Base-by-base conservation (phyloP, 2,888 invertebrate species). In the Kuschelorhynchus macadamiae region DNA sequence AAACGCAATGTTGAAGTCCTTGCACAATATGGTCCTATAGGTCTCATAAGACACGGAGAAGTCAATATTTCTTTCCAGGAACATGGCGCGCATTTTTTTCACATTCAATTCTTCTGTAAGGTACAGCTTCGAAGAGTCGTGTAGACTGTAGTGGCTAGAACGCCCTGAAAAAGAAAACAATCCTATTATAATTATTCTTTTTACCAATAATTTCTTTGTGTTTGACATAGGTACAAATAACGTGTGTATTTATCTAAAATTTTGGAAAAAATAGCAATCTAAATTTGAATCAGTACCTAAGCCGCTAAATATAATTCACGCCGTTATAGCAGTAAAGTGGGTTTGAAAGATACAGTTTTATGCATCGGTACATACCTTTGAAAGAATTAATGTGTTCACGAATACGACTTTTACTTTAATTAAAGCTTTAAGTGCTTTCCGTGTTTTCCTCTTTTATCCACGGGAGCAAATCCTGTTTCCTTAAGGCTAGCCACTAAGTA, bases 1-100 rank as follows among this genome's bases (percentile, higher is more conserved):
- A 49, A 72, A 72, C 12, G 55, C 52, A 14, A 70, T 61, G 47
- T 65, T 72, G 44, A 72, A 70, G 14, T 72, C 47, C 18, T 36
- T 67, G 14, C 47, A 52, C 49, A 67, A 71, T 42, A 52, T 64
- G 12, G 49, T 16, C 46, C 67, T n/a, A 46, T 70, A 71, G 9
- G 59, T 55, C 63, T 70, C 63, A 60, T 70, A 66, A 5, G 67
- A 71, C 36, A 70, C 17, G 16, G 16, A 44, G 7, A 33, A 52
- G 18, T 21, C 55, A 17, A 46, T 16, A 53, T 53, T 25, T 44
- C 21, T 25, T 41, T 69, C 69, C 11, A 17, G 17, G 41, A 44
- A 69, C 69, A 69, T 62, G 46, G 12, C n/a, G 46, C 52, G 20
- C 57, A 63, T 36, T 18, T 63, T 57, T 33, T 41, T 33, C 12